A percentile compares a stretch with the other conserved stretches of the same genome.
Conservation (phyloP, 2,113 vertebrate genomes). For the Acrocephalus arundinaceus region DNA sequence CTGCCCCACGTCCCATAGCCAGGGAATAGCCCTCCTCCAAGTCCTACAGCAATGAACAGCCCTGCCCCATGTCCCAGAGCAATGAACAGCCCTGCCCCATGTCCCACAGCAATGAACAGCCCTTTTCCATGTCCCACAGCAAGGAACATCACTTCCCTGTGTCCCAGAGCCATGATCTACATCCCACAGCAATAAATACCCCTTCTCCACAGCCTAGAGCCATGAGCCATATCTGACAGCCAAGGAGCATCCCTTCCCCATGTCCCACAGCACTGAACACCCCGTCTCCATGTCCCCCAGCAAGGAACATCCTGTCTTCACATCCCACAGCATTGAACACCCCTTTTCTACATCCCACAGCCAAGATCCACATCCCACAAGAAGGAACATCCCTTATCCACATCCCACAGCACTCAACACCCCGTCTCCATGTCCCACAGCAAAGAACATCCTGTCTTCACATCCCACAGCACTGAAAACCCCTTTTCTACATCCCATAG, state of each 20-base stretch:
- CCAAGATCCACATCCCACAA: not conserved
- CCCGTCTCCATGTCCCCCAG: no score
- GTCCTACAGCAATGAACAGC: not conserved
- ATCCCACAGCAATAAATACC: not conserved
- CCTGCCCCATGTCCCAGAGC: not conserved
- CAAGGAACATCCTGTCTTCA: no score
- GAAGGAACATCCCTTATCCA: no score
- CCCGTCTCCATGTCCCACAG: no score
- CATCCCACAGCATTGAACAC: no score
- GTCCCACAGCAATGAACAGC: rapidly evolving
- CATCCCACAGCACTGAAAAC: rapidly evolving
- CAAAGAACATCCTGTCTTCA: rapidly evolving
- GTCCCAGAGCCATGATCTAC: not conserved
- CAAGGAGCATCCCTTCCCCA: not conserved
- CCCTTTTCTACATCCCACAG: not conserved
- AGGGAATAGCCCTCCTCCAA: not conserved
- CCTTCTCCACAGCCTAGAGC: not conserved
- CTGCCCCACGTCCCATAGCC: rapidly evolving
- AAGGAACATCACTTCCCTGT: not conserved
- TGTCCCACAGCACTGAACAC: not conserved
- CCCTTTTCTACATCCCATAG: not conserved
- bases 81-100: not conserved
- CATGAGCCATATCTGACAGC: not conserved
- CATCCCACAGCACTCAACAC: rapidly evolving
- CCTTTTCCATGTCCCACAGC: rapidly evolving